Evolutionary conservation across 2,888 invertebrate species (phyloP), one percentile per base, ranked within the genome.

Genomic region (Cataglyphis cursor): DNA sequence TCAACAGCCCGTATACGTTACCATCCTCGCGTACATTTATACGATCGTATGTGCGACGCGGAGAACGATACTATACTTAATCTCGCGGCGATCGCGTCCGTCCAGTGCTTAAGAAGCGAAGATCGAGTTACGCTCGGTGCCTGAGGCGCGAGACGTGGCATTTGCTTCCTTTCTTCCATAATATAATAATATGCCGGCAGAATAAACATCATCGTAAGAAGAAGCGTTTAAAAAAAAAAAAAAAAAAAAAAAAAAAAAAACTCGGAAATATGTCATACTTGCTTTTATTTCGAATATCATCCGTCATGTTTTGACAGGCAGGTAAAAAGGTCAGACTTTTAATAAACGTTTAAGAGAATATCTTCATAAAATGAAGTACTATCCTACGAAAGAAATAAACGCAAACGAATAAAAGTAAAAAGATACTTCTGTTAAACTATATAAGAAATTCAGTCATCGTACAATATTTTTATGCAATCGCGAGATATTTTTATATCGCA

Each of bases 1-100:
- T 68, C 82, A 64, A 72, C 73, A 41, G 81, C 31, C 24, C 59
- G 57, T 72, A 72, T n/a, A 51, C 51, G 72, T 80, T 72, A 80
- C 59, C 72, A 35, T 59, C 70, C 57, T 18, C 35, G 12, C 31
- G 59, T 80, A 44, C 78, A 21, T 70, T 78, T 70, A 41, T 59
- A 78, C 57, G 65, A 41, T n/a, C 35, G 24, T 54, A 21, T 10
- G 35, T 6, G 35, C 5, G n/a, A n/a, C 35, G 15, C 41, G n/a
- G 31, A 31, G n/a, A 78, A 54, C 72, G 72, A 70, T 28, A 21
- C 68, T 35, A 6, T 24, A 9, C 21, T 35, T 72, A 80, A 80
- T 80, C 78, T 59, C 72, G 72, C 21, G 54, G 41, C 70, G 76
- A 78, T 78, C 76, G 51, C 54, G 68, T 41, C 54, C 21, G 76